Base-by-base conservation (phyloP, 2,113 vertebrate species). In the Scomber scombrus region DNA sequence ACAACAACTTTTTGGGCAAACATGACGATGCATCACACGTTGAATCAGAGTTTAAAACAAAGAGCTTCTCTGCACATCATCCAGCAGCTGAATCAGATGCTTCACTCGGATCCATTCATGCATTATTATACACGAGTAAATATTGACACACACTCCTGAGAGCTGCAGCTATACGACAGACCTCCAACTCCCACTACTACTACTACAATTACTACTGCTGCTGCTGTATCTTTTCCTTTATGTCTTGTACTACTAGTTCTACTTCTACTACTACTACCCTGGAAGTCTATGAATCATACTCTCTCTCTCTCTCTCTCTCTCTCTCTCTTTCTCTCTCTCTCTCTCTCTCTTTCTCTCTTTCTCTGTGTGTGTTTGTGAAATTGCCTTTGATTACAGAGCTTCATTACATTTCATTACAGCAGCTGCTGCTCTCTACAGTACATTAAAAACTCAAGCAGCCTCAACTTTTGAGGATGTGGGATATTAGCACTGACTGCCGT, bases 391-490 rank as follows among this genome's bases (percentile, higher is more conserved):
- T 91, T 90, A 87, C 88, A 82, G 75, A 78, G 86, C 81, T 88
- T 91, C 88, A 91, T 93, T 93, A 89, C 83, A 61, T 91, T 90
- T 89, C 81, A 90, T 91, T 90, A 88, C 79, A 78, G 85, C 85
- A 78, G 76, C 82, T 62, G 60, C 80, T 15, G 71, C 78, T 85
- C 80, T 90, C 90, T 70, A 62, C 88, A 88, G 81, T 88, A 88
- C 90, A 92, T 92, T 91, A 92, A 92, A 92, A 91, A 90, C 88
- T 86, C 86, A 91, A 88, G 88, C 90, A 91, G 89, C 82, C 85
- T 78, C 76, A 71, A 87, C 85, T 90, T 87, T 75, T 75, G 60
- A 81, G 84, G 80, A 88, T 81, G 88, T 75, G 80, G 75, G 81
- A 84, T 91, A 91, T 91, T 90, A 91, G 67, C 71, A 8, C 63